Percentiles rank a stretch among this genome's conserved stretches.
These are phyloP conservation scores for Eleutherodactylus coqui DNA, from an alignment of 2,797 vertebrate genomes.

Conservation along the genomic window DNA sequence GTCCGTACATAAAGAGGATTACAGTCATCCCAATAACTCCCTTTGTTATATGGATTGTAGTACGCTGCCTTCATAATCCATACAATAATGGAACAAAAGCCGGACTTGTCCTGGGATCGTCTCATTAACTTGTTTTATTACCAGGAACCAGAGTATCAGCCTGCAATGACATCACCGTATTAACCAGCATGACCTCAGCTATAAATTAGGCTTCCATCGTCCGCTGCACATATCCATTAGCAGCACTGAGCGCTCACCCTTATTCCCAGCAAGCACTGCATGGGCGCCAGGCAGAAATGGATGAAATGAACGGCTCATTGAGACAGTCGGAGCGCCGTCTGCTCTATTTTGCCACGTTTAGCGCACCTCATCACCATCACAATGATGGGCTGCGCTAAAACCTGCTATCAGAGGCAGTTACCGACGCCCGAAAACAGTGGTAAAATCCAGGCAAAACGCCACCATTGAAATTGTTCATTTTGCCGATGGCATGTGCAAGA, in stretches of 20 bases:
- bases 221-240: neutral
- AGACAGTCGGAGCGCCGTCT: neutral
- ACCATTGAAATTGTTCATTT: no score
- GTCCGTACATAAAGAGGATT: conserved; percentile 2
- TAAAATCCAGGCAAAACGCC: no score
- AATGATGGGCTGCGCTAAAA: no score
- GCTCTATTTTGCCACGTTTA: no score
- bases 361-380: no score
- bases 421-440: no score
- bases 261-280: neutral
- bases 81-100: neutral
- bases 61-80: neutral
- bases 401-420: no score
- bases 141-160: neutral
- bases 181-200: neutral
- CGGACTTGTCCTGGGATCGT: neutral
- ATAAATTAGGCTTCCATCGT: neutral
- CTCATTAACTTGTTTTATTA: neutral
- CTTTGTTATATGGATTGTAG: neutral
- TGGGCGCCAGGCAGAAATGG: neutral
- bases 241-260: neutral
- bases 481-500: no score
- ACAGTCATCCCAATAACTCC: neutral
- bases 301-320: neutral
- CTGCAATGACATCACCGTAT: neutral